Percentiles rank a stretch among this genome's conserved stretches.
Conservation (phyloP, 2,888 invertebrate genomes). For the Heliconius charithonia region DNA sequence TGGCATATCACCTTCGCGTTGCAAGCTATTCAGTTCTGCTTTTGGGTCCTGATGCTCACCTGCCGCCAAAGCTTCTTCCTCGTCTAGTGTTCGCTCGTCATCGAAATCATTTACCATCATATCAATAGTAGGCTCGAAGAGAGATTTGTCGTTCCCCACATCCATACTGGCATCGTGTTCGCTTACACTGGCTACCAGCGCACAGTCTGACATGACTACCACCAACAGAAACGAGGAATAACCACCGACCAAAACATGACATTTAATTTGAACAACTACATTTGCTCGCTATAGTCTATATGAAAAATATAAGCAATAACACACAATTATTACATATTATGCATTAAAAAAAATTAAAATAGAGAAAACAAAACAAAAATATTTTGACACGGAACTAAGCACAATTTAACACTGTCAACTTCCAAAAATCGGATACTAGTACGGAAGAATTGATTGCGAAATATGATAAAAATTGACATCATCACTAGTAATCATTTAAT, state of each 20-base stretch:
- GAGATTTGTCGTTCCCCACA: conserved; percentile 82
- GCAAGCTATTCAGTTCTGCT: conserved; percentile 94
- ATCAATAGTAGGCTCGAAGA: conserved; percentile 96
- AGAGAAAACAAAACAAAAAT: conserved; percentile 77
- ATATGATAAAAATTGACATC: too few relatives aligned
- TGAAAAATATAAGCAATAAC: conserved; percentile 62
- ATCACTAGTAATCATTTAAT: background rate
- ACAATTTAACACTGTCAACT: conserved; percentile 40
- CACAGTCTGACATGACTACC: conserved; percentile 83
- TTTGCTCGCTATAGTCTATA: conserved; percentile 48
- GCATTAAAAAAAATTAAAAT: conserved; percentile 55
- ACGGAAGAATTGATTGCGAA: background rate
- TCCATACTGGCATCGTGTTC: conserved; percentile 84
- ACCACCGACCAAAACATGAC: conserved; percentile 69
- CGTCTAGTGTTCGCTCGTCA: conserved; percentile 97
- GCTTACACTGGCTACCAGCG: conserved; percentile 80
- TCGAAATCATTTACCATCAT: conserved; percentile 99
- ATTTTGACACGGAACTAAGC: conserved; percentile 74
- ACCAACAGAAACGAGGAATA: conserved; percentile 61
- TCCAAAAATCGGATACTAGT: conserved; percentile 18
- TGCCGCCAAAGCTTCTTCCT: conserved; percentile 97
- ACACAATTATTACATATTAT: conserved; percentile 64
- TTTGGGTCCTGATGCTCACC: conserved; percentile 92
- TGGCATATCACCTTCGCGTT: conserved; percentile 98
- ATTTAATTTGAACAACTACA: conserved; percentile 49